Conservation (phyloP, 2,797 vertebrate genomes). For the Tapera naevia region DNA sequence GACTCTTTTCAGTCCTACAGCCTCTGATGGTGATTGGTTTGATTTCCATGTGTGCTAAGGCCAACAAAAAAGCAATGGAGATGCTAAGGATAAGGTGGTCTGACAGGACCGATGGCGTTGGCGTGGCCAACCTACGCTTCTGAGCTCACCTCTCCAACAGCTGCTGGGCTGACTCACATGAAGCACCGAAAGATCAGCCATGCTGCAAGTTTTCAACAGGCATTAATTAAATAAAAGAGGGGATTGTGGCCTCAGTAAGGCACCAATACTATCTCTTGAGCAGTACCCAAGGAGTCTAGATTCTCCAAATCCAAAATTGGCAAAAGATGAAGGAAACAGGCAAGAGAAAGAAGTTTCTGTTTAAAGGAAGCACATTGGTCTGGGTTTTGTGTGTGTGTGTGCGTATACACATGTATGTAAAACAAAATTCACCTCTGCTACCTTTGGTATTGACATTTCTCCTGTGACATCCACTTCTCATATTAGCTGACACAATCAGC, state of each 20-base stretch:
- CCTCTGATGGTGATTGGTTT: not conserved
- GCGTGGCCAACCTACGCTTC: not conserved
- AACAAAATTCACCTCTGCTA: not conserved
- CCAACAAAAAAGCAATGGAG: not conserved
- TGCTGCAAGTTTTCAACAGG: accelerated
- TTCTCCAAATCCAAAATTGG: not conserved
- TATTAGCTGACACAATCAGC: accelerated
- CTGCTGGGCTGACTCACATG: not conserved
- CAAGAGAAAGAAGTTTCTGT: not conserved
- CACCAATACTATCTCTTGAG: slow-evolving; percentile 50
- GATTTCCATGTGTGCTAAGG: not conserved
- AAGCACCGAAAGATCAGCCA: not conserved
- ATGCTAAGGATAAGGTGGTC: not conserved
- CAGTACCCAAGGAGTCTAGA: not conserved
- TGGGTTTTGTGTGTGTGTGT: not conserved
- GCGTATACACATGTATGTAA: accelerated
- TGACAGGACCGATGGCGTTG: not conserved
- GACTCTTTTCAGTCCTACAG: not conserved
- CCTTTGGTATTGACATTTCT: slow-evolving; percentile 37
- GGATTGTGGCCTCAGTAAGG: slow-evolving; percentile 62
- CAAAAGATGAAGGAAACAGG: not conserved
- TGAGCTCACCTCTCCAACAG: not conserved
- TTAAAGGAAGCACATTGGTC: not conserved
- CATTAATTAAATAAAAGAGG: not conserved
- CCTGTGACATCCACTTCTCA: not conserved